Conservation (phyloP, 2,888 invertebrate species). For the Parnassius orleans region DNA sequence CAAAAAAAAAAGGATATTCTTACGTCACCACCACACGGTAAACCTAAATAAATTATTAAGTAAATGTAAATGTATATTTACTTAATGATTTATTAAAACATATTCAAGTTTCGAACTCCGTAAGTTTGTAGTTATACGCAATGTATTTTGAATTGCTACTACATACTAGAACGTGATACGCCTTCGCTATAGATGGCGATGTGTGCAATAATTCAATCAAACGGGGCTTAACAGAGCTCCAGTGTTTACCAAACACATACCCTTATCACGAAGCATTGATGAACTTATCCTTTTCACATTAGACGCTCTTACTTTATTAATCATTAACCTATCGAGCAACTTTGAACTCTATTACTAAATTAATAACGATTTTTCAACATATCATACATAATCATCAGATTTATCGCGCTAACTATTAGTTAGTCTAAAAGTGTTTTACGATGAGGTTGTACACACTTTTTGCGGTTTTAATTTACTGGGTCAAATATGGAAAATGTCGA, state of each 20-base stretch:
- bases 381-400: constrained; percentile 4
- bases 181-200: constrained; percentile 54
- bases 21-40: too few relatives aligned
- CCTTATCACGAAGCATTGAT: constrained; percentile 50
- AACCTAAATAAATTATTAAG: too few relatives aligned
- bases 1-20: too few relatives aligned
- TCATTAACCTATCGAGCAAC: constrained; percentile 28
- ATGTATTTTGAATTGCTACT: constrained; percentile 29
- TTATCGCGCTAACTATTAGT: constrained; percentile 22
- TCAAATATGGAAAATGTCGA: constrained; percentile 45
- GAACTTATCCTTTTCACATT: constrained; percentile 41
- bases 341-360: constrained; percentile 29
- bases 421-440: constrained; percentile 19
- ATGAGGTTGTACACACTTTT: constrained; percentile 41
- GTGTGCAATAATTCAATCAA: constrained; percentile 77
- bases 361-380: constrained; percentile 31
- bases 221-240: constrained; percentile 62
- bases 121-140: neutral
- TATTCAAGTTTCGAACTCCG: neutral
- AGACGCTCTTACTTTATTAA: constrained; percentile 33
- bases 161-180: constrained; percentile 49
- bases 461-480: constrained; percentile 37
- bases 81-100: too few relatives aligned
- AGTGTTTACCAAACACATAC: constrained; percentile 68
- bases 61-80: too few relatives aligned